phyloP scores from a whole-genome alignment of 2,888 invertebrate genomes.

The Urechis unicinctus region DNA sequence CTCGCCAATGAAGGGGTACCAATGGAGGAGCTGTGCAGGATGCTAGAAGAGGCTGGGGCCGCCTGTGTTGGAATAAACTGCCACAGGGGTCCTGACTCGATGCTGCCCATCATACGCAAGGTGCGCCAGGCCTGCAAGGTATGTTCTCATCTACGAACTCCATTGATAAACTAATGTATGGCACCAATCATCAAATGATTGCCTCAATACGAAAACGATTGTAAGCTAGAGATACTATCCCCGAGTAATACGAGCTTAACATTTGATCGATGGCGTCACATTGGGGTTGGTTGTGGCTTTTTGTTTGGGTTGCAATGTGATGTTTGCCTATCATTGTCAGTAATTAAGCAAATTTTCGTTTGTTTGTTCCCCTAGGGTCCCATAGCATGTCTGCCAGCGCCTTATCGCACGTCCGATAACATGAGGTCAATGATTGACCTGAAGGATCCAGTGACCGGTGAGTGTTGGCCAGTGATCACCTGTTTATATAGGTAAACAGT shows the following conservation, averaged over 20 bases:
- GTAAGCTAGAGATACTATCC: no score
- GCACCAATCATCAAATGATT: no score
- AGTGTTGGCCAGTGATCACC: not conserved
- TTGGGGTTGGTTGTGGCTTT: no score
- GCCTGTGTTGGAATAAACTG: slow-evolving; percentile 14
- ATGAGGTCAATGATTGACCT: not conserved
- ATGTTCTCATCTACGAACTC: no score
- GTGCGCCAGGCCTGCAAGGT: slow-evolving; percentile 9
- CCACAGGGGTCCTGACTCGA: slow-evolving; percentile 8
- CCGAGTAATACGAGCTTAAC: no score
- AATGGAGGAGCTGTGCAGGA: not conserved
- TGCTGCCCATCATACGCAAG: slow-evolving; percentile 10
- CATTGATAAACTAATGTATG: no score
- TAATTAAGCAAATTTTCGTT: no score
- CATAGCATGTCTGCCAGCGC: slow-evolving; percentile 6
- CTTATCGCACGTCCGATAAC: slow-evolving; percentile 2
- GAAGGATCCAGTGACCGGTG: not conserved
- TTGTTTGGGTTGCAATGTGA: no score
- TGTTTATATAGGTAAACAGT: not conserved
- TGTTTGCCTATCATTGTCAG: no score
- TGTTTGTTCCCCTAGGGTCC: slow-evolving; percentile 9
- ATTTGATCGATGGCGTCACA: no score
- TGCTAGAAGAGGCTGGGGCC: slow-evolving; percentile 12
- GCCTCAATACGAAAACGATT: no score
- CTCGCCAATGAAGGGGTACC: slow-evolving; percentile 4